These are phyloP conservation scores for Drosophila bocqueti DNA, from an alignment of 1,140 invertebrate genomes.

Conservation along the genomic window DNA sequence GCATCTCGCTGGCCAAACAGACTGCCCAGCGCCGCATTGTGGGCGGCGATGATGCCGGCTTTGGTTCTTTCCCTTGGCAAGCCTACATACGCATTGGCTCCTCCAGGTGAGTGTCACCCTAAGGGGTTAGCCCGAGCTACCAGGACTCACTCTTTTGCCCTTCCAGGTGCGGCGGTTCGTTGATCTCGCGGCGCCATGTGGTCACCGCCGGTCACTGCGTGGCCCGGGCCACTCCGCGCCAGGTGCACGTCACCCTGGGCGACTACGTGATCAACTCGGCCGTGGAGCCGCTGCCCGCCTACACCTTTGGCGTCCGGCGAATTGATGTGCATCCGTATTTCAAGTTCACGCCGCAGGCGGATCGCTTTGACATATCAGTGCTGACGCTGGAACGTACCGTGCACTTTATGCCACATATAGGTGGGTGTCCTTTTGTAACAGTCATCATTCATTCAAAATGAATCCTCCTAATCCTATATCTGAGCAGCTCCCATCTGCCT, in stretches of 20 bases:
- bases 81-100: conserved; percentile 97
- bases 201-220: conserved; percentile 99
- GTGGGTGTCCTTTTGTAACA: conserved; percentile 59
- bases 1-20: conserved; percentile 92
- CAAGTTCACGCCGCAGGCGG: conserved; percentile 96
- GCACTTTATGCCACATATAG: conserved; percentile 95
- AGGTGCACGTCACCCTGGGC: conserved; percentile 96
- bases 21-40: conserved; percentile 95
- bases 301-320: conserved; percentile 94
- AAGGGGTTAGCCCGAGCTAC: neutral
- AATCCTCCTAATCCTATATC: neutral
- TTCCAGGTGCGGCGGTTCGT: conserved; percentile 96
- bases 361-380: conserved; percentile 96
- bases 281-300: conserved; percentile 94
- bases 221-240: conserved; percentile 93
- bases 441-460: neutral
- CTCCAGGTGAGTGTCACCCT: conserved; percentile 86
- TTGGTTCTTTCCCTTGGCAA: conserved; percentile 98
- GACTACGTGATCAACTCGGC: conserved; percentile 98
- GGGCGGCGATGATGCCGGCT: conserved; percentile 96
- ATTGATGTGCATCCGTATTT: conserved; percentile 97
- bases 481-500: conserved; percentile 93
- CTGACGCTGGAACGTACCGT: conserved; percentile 94
- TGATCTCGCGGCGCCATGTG: conserved; percentile 96
- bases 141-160: neutral